phyloP scores from a whole-genome alignment of 2,113 vertebrate species.

The Caloenas nicobarica region DNA sequence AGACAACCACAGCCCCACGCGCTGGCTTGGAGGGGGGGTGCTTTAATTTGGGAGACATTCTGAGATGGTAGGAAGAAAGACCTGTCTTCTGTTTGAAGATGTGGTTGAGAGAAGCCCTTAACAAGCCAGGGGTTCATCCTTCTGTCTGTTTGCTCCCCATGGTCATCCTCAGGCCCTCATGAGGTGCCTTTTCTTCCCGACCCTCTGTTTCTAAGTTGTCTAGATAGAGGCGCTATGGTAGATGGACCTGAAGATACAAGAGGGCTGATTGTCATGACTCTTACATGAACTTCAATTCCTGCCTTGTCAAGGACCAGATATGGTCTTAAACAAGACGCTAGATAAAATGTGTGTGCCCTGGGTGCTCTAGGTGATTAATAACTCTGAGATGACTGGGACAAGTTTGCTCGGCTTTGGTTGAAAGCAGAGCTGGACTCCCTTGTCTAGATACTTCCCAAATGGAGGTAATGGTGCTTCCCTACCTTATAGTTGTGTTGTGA shows the following conservation, averaged over 20 bases:
- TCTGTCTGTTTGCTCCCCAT: background rate
- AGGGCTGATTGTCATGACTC: background rate
- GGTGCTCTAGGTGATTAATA: background rate
- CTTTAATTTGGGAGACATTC: background rate
- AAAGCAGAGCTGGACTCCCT: background rate
- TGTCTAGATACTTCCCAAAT: background rate
- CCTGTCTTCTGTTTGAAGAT: background rate
- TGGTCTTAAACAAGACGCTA: background rate
- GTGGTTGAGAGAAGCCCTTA: background rate
- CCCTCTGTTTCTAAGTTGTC: background rate
- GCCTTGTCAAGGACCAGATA: background rate
- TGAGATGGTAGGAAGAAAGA: background rate
- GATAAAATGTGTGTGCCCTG: background rate
- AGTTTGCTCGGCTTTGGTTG: background rate
- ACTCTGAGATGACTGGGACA: background rate
- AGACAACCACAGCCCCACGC: background rate
- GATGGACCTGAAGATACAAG: background rate
- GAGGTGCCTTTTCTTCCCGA: background rate
- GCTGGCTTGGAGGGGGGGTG: background rate
- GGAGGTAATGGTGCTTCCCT: background rate
- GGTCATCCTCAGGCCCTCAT: accelerated
- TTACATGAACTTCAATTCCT: background rate
- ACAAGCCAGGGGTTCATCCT: background rate
- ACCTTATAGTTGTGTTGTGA: background rate
- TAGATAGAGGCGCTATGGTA: background rate